Base-by-base conservation (phyloP, 2,888 invertebrate species). In the Periphyllus acericola region DNA sequence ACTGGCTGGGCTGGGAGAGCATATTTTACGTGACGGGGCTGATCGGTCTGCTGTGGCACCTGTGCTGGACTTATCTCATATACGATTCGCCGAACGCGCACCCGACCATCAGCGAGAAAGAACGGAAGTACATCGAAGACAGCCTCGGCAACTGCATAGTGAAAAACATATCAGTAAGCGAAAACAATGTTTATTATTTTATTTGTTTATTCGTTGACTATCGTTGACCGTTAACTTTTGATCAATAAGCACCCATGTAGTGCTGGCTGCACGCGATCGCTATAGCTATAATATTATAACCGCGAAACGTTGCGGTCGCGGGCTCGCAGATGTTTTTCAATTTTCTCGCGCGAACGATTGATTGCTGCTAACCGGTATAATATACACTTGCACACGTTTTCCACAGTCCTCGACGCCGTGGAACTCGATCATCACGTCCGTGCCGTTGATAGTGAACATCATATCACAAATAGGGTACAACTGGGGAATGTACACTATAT, bases 401-500 rank as follows among this genome's bases (percentile, higher is more conserved):
- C 55, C 55, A 4, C 79, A 93, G 91, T 91, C 91, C 6, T 91
- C 92, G 6, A 93, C 94, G 19, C 95, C 95, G 0, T 95, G 95
- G 95, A 92, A 90, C 80, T 90, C 91, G 9, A 94, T 95, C 89
- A 89, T 94, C 1, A 93, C 92, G 0, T 95, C 94, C 0, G 90
- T 92, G 32, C 93, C 94, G 0, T 92, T 95, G 19, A 95, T 94
- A 94, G 93, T 94, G 90, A 94, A 94, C 89, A 93, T 94, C 29
- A 90, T 94, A 19, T 93, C 94, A 0, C 94, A 95, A 90, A 94
- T 93, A 92, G 94, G 95, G 19, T 93, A 94, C 3, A 93, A 94
- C 86, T 95, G 95, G 95, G 94, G 95, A 3, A 92, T 95, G 52
- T 94, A 95, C 79, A 95, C 95, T 0, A 91, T 95, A 32, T 94